Evolutionary conservation across 2,113 vertebrate genomes (phyloP).

Genomic region (Ctenodactylus gundi): DNA sequence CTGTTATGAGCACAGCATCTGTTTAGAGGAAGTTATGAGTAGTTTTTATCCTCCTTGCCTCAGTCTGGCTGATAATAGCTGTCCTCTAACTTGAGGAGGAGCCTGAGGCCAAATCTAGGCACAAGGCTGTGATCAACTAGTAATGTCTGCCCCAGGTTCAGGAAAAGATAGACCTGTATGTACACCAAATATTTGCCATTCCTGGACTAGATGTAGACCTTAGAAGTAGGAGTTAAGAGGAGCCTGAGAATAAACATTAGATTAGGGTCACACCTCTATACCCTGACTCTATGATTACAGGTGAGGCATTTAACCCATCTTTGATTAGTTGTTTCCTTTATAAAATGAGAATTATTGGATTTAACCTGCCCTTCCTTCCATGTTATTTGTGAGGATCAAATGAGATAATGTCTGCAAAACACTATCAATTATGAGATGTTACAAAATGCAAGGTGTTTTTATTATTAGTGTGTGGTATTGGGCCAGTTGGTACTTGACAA

Average conservation of each 20-base stretch:
- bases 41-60: background rate
- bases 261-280: background rate
- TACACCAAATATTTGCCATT: background rate
- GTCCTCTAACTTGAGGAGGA: background rate
- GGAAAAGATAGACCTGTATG: background rate
- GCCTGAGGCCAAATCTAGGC: background rate
- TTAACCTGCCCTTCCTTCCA: background rate
- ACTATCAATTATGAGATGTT: background rate
- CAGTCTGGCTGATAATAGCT: background rate
- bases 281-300: background rate
- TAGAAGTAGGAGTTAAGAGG: background rate
- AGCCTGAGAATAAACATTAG: background rate
- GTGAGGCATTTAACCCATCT: background rate
- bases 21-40: background rate
- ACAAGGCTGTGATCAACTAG: background rate
- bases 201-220: background rate
- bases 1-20: background rate
- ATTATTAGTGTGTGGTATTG: constrained; percentile 34
- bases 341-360: background rate
- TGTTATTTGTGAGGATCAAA: background rate
- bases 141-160: background rate
- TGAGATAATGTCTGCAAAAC: constrained; percentile 35
- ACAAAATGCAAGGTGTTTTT: background rate
- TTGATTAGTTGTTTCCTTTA: background rate
- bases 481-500: constrained; percentile 50